Evolutionary conservation across 2,113 vertebrate genomes (phyloP).

Genomic region (Rhea americana): DNA sequence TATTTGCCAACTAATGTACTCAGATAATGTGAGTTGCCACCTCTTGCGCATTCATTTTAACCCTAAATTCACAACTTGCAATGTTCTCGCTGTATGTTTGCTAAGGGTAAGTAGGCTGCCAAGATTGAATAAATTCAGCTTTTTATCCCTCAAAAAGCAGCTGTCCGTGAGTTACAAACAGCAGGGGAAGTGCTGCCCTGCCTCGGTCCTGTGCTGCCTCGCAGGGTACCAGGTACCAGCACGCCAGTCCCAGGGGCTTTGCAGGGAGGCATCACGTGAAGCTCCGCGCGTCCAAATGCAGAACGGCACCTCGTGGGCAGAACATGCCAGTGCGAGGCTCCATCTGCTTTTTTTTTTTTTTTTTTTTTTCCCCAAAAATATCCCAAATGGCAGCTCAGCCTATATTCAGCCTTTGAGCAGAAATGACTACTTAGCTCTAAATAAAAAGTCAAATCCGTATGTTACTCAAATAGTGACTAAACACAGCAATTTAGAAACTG

Average conservation of each 20-base stretch:
- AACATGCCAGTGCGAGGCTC: rapidly evolving
- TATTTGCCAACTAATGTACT: background rate
- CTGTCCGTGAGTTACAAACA: background rate
- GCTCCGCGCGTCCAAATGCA: background rate
- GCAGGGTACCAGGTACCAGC: rapidly evolving
- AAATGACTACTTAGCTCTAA: background rate
- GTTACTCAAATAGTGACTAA: background rate
- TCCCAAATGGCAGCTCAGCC: background rate
- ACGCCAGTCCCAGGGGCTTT: rapidly evolving
- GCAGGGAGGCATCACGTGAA: background rate
- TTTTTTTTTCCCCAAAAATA: too few relatives aligned
- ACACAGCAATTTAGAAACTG: slow-evolving; percentile 11
- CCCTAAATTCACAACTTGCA: background rate
- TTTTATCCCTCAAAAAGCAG: background rate
- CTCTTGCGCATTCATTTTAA: background rate
- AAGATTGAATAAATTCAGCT: background rate
- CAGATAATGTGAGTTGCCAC: background rate
- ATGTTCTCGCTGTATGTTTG: background rate
- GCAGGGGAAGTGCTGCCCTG: background rate
- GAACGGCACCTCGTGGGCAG: background rate
- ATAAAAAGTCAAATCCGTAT: background rate
- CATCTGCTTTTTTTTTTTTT: background rate
- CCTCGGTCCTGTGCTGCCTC: background rate
- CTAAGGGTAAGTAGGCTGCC: background rate
- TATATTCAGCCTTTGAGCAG: background rate